Evolutionary conservation across 2,797 vertebrate species (phyloP).

Genomic region (Euphonia xanthogaster): DNA sequence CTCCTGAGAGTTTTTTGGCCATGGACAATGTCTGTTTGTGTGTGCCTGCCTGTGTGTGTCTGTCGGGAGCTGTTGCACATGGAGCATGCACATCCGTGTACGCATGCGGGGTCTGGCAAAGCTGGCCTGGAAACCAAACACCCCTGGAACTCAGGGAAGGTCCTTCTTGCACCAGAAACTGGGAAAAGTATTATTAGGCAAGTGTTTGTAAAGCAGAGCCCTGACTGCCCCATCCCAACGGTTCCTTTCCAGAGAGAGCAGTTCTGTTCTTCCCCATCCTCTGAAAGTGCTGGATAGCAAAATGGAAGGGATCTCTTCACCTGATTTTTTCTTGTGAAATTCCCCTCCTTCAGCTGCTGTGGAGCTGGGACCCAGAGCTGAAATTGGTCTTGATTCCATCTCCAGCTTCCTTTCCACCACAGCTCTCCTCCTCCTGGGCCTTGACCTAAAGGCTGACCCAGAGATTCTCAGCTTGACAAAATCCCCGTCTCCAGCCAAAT

Average conservation of each 20-base stretch:
- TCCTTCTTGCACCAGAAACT: background rate
- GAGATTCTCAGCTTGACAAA: background rate
- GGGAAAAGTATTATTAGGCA: background rate
- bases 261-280: background rate
- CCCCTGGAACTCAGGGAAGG: background rate
- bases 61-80: conserved; percentile 36
- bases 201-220: background rate
- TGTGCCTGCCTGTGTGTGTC: conserved; percentile 38
- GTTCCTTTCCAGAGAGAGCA: background rate
- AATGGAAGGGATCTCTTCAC: background rate
- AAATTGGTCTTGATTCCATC: background rate
- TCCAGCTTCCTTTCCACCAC: background rate
- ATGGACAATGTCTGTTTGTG: background rate
- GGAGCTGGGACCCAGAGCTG: background rate
- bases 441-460: background rate
- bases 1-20: conserved; percentile 34
- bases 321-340: background rate
- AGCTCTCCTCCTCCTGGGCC: background rate
- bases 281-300: background rate
- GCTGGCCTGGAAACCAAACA: background rate
- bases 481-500: background rate
- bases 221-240: background rate
- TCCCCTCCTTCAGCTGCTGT: background rate
- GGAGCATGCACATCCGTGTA: conserved; percentile 21
- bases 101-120: conserved; percentile 24